Base-by-base conservation (phyloP, 2,888 invertebrate species). In the Dendrolimus houi region DNA sequence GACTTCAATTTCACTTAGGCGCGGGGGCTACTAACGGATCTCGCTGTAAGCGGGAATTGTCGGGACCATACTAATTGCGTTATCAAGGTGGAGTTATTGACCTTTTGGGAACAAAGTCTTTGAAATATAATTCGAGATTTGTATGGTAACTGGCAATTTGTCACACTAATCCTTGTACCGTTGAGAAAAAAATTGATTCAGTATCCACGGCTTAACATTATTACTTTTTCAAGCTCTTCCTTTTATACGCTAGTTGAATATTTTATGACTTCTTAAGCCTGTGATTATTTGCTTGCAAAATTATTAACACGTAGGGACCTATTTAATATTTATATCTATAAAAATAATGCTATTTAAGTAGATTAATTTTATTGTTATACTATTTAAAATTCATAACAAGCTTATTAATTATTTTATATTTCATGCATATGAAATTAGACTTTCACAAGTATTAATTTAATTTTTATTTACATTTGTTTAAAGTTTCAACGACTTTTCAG, bases 181-280 rank as follows among this genome's bases (percentile, higher is more conserved):
- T 67, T 64, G 65, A 68, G 69, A 74, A 68, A 69, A 66, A 68
- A 74, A 74, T 74, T 75, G 72, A 74, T 73, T 74, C 68, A 62
- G 64, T 69, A 65, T 68, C 66, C 61, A 59, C 53, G 63, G 65
- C 67, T 67, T 66, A 63, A 61, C 57, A 62, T 63, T 66, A 62
- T 69, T 64, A 67, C 52, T 42, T 58, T 54, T 58, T 52, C n/a
- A 3, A 54, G 9, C 42, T 40, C 17, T 63, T 59, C 62, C 54
- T 57, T 40, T 53, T 29, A 3, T 60, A 68, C 60, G 61, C 60
- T 59, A 66, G 64, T 61, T 58, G 67, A 72, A 71, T 70, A 69
- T 66, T 59, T 66, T 65, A 65, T 64, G 55, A 29, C 3, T 29
- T 29, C 29, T 29, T 6, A 29, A 29, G 29, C 29, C 29, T 29